Conservation (phyloP, 2,113 vertebrate genomes). For the Muntiacus muntjak region DNA sequence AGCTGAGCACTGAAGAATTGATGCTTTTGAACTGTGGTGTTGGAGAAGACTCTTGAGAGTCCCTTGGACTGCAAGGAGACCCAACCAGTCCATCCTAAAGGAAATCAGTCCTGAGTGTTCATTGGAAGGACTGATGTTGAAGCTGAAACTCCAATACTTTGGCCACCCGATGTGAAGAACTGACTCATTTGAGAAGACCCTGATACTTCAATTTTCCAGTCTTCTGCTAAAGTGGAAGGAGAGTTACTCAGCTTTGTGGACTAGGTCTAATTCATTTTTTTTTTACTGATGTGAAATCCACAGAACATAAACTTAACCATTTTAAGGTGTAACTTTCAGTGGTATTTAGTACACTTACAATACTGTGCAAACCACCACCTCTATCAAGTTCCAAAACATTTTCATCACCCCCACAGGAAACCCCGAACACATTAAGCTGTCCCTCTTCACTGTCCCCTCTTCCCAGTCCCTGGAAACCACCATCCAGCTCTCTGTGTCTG, state of each 20-base stretch:
- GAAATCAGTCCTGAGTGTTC: neutral
- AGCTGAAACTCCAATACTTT: neutral
- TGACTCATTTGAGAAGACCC: neutral
- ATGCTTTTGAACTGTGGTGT: neutral
- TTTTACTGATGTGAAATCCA: neutral
- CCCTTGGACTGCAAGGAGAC: neutral
- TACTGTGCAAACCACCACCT: neutral
- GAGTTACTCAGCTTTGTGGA: neutral
- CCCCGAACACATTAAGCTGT: neutral
- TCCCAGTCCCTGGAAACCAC: neutral
- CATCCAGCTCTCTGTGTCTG: neutral
- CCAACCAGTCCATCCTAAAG: neutral
- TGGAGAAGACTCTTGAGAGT: neutral
- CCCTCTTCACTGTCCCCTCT: neutral
- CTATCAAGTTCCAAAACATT: neutral
- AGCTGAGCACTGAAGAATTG: accelerated
- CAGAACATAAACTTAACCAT: neutral
- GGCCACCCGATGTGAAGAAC: neutral
- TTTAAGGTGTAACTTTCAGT: neutral
- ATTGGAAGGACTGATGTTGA: neutral
- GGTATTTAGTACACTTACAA: neutral
- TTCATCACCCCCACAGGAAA: neutral
- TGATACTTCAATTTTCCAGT: neutral
- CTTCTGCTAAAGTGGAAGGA: neutral
- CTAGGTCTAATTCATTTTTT: neutral